These are phyloP conservation scores for Ctenoplectra terminalis DNA, from an alignment of 1,140 invertebrate genomes.

Conservation along the genomic window DNA sequence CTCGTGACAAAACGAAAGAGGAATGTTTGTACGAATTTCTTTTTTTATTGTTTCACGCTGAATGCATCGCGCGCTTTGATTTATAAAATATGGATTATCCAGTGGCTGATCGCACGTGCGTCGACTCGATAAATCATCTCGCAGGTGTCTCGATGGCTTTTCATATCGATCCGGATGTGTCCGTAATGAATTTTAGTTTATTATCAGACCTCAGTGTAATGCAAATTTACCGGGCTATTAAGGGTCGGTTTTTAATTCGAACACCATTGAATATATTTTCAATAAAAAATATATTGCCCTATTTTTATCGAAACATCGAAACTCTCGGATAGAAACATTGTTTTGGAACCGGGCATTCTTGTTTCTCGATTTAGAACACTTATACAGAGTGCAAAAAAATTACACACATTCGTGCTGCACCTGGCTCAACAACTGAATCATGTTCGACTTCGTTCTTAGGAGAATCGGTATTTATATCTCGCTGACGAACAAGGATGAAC, in stretches of 20 bases:
- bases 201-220: not conserved
- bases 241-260: not conserved
- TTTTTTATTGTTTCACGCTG: conserved; percentile 25
- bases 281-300: no score
- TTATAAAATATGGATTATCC: conserved; percentile 66
- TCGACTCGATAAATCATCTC: conserved; percentile 56
- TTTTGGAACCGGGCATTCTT: not conserved
- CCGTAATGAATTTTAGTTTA: conserved; percentile 6
- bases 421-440: not conserved
- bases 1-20: no score
- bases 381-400: not conserved
- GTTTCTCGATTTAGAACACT: not conserved
- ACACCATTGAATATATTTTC: not conserved
- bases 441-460: not conserved
- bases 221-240: conserved; percentile 2
- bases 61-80: conserved; percentile 45
- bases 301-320: not conserved
- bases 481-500: not conserved
- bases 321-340: not conserved
- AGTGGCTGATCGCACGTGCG: conserved; percentile 18
- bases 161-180: conserved; percentile 11
- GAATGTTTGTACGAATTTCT: not conserved
- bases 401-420: not conserved
- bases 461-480: conserved; percentile 26
- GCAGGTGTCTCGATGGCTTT: conserved; percentile 32